Evolutionary conservation across 2,888 invertebrate genomes (phyloP).

Genomic region (Azorinus chamasolen): DNA sequence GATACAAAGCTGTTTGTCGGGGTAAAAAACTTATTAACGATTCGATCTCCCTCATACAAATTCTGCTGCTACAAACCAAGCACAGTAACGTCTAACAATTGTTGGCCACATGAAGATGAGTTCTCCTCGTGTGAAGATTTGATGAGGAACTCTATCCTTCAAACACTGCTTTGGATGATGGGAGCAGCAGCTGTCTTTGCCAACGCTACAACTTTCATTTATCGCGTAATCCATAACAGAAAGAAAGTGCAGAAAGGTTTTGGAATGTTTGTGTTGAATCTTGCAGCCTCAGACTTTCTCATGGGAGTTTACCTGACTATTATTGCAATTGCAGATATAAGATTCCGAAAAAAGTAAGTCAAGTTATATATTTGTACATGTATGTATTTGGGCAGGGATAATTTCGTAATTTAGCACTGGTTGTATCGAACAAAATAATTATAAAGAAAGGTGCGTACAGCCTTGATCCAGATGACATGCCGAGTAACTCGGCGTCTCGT

Average conservation of each 20-base stretch:
- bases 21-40: conserved; percentile 1
- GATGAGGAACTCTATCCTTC: conserved; percentile 57
- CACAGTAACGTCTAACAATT: conserved; percentile 54
- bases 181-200: conserved; percentile 62
- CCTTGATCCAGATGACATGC: too few species aligned
- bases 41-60: conserved; percentile 14
- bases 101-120: conserved; percentile 49
- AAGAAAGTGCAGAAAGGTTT: conserved; percentile 30
- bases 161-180: conserved; percentile 65
- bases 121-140: conserved; percentile 69
- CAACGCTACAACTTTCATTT: conserved; percentile 58
- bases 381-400: too few species aligned
- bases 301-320: conserved; percentile 50
- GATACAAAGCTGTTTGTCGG: conserved; percentile 15
- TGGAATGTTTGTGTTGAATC: conserved; percentile 55
- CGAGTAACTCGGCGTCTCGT: too few species aligned
- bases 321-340: conserved; percentile 65
- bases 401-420: too few species aligned
- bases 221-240: conserved; percentile 31
- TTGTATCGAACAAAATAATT: too few species aligned
- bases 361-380: too few species aligned
- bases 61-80: conserved; percentile 25
- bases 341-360: conserved; percentile 59
- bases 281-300: conserved; percentile 54
- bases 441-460: too few species aligned